Evolutionary conservation across 2,113 vertebrate genomes (phyloP).

Genomic region (Ranitomeya variabilis): DNA sequence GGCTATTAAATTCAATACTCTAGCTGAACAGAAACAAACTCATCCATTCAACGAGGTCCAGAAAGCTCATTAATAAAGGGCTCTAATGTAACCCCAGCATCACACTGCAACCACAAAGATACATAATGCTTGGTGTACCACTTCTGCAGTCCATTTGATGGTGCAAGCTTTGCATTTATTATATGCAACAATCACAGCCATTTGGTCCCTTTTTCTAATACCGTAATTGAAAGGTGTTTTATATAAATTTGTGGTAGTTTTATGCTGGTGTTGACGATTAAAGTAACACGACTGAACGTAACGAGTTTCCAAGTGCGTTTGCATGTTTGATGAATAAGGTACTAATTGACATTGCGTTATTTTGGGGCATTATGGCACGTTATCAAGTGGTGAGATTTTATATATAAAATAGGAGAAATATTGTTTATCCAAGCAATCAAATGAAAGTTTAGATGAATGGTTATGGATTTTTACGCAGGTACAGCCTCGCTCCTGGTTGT

Average conservation of each 20-base stretch:
- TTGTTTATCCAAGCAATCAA: too few relatives aligned
- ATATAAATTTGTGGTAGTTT: neutral
- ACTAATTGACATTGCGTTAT: constrained; percentile 15
- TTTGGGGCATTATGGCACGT: too few relatives aligned
- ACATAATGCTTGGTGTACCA: neutral
- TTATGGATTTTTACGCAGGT: neutral
- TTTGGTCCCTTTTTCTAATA: neutral
- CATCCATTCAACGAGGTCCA: too few relatives aligned
- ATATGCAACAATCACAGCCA: neutral
- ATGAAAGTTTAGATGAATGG: too few relatives aligned
- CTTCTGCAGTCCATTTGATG: too few relatives aligned
- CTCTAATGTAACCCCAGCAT: neutral
- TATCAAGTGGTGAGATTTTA: too few relatives aligned
- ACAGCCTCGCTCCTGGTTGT: neutral
- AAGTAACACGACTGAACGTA: neutral
- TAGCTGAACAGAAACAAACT: too few relatives aligned
- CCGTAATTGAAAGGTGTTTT: neutral
- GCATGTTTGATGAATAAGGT: constrained; percentile 48
- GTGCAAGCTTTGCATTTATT: neutral
- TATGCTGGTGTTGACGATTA: neutral
- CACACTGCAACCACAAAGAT: neutral
- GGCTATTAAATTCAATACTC: neutral
- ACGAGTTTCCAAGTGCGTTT: neutral
- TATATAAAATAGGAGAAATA: too few relatives aligned
- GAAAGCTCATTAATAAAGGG: neutral